Evolutionary conservation across 2,888 invertebrate species (phyloP), one percentile per base, ranked within the genome.

Genomic region (Adelphocoris suturalis): DNA sequence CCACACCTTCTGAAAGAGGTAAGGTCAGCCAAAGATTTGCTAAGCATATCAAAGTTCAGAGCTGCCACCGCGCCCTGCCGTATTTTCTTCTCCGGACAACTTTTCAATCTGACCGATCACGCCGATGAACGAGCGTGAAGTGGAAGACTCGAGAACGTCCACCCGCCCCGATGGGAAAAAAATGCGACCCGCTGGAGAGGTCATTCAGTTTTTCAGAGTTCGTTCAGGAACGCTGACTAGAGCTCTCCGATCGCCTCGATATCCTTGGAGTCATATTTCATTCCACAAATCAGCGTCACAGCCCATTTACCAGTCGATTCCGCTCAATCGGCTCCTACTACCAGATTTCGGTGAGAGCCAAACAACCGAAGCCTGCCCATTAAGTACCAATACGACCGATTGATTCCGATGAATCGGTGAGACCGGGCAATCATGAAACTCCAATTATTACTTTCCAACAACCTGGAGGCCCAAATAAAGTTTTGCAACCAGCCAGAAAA

Each of bases 41-140:
- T 27, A 68, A 68, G 68, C 68, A 68, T 23, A 68, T 68, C 68
- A 27, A 68, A 68, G 68, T 68, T 68, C 23, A 68, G 27, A 68
- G 2, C 27, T 23, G 78, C 14, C 46, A 47, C 37, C 78, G 78
- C 78, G 37, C 78, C 78, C 78, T 16, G 78, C 19, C n/a, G 47
- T 47, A 78, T 78, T 78, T 78, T 78, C 78, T 68, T 9, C 68
- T n/a, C 78, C 16, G 78, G 47, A 47, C 37, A 16, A 28, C 46
- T 47, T 78, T 78, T 78, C 47, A 47, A 78, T 47, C 46, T 78
- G 46, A 78, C 78, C 78, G 78, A 78, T 78, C 78, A 78, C 78
- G 78, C 78, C 78, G 78, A 78, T 47, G 78, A 78, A 46, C 78
- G 46, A 78, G 78, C 78, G 68, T 68, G 68, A 68, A 23, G 68